Evolutionary conservation across 2,888 invertebrate species (phyloP).

Genomic region (Phengaris arion): DNA sequence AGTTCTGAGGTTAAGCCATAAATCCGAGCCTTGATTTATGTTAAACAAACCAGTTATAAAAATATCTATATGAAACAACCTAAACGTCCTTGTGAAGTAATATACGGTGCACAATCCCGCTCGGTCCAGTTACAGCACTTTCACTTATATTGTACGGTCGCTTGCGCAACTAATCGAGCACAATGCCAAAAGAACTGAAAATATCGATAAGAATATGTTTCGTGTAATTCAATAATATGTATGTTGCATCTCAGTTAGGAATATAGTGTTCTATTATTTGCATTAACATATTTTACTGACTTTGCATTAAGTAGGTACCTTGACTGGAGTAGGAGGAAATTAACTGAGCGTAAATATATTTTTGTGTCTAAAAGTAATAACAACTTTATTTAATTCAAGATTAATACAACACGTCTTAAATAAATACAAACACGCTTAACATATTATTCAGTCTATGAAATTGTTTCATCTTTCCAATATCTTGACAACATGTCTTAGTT

Average conservation of each 20-base stretch:
- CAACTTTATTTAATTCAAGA: slow-evolving; percentile 12
- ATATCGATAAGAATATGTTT: not conserved
- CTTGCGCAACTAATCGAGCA: slow-evolving; percentile 54
- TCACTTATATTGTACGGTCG: slow-evolving; percentile 70
- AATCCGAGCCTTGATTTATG: not conserved
- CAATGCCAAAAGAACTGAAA: slow-evolving; percentile 20
- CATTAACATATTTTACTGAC: too few species aligned
- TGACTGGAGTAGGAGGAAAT: too few species aligned
- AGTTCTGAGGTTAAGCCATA: not conserved
- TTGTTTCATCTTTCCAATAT: not conserved
- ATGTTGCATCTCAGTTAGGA: too few species aligned
- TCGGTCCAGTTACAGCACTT: slow-evolving; percentile 71
- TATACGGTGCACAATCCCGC: slow-evolving; percentile 56
- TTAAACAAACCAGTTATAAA: slow-evolving; percentile 27
- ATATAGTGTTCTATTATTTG: too few species aligned
- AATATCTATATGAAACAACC: slow-evolving; percentile 45
- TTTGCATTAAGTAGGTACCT: too few species aligned
- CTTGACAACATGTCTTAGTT: too few species aligned
- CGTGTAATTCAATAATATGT: too few species aligned
- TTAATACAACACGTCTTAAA: slow-evolving; percentile 4
- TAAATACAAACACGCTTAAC: slow-evolving; percentile 7
- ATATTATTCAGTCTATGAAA: slow-evolving; percentile 8
- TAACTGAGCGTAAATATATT: too few species aligned
- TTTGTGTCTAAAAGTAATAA: not conserved
- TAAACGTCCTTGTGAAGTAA: slow-evolving; percentile 71